A percentile compares a stretch with the other conserved stretches of the same genome.
Conservation (phyloP, 2,113 vertebrate species). For the Nothocercus nigrocapillus region DNA sequence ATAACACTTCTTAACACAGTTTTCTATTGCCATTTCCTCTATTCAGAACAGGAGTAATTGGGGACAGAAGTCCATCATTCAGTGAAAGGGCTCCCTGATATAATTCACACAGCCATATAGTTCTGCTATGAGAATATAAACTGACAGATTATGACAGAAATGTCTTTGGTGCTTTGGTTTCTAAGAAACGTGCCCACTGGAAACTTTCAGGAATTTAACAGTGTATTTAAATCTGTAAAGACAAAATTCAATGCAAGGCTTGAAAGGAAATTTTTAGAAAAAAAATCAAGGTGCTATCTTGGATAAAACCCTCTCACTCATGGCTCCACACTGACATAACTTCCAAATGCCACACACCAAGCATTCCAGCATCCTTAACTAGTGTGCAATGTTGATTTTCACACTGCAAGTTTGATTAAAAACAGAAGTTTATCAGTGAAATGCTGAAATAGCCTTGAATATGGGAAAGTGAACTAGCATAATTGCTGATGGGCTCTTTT, state of each 20-base stretch:
- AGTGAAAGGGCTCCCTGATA: background rate
- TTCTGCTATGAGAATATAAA: background rate
- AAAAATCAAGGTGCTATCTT: background rate
- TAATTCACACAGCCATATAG: background rate
- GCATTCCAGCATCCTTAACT: slow-evolving; percentile 39
- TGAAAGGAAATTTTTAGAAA: background rate
- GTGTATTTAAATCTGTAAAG: background rate
- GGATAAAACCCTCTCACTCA: background rate
- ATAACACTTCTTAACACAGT: background rate
- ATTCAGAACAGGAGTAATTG: background rate
- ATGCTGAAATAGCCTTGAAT: slow-evolving; percentile 51
- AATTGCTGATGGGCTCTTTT: slow-evolving; percentile 63
- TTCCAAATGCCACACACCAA: slow-evolving; percentile 33
- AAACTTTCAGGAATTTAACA: background rate
- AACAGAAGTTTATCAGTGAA: slow-evolving; percentile 57
- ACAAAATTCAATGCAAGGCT: background rate
- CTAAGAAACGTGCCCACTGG: background rate
- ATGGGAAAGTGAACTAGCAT: slow-evolving; percentile 45
- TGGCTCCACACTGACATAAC: background rate
- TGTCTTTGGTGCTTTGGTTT: background rate
- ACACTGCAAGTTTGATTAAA: slow-evolving; percentile 44
- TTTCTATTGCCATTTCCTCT: background rate
- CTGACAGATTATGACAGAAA: background rate
- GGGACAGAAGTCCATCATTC: background rate
- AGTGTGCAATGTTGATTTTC: slow-evolving; percentile 46